Evolutionary conservation across 2,888 invertebrate species (phyloP), one percentile per base, ranked within the genome.

Genomic region (Leptinotarsa rubiginosa): DNA sequence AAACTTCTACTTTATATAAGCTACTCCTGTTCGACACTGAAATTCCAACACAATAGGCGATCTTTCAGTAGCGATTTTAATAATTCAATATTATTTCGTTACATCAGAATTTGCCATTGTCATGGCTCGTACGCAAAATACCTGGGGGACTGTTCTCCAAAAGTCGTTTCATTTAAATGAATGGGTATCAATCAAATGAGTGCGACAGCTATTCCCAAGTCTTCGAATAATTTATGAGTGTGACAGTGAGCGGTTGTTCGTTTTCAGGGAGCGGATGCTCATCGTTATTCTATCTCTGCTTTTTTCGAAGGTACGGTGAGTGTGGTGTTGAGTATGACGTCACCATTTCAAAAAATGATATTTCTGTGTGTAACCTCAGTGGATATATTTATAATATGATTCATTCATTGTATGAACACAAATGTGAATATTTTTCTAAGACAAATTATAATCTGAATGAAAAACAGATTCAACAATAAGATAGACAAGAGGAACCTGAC

Each of bases 151-250:
- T 41, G n/a, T 62, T 5, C 41, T 41, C 41, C n/a, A 41, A 62
- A 62, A 62, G 62, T 62, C 62, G 62, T 62, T 62, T 62, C 62
- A 62, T 62, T 62, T 41, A 62, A n/a, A 62, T 62, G 62, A 62
- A 62, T 62, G 62, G 25, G 31, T 62, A 62, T 62, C 62, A 62
- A 62, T 62, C 62, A 62, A 62, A 62, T 41, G 62, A 16, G 62
- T 16, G 62, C 62, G 62, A 62, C 62, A 62, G 62, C 41, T 62
- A 62, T 62, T 62, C 62, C 62, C 62, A 62, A 56, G 62, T 62
- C 25, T 62, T 62, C n/a, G 62, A 62, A 62, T 62, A 62, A 62
- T 62, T 62, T 41, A 62, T 62, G 31, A n/a, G 62, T 41, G 62
- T 62, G 62, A 62, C 62, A 41, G 31, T 31, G 62, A 62, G n/a